phyloP scores from a whole-genome alignment of 2,113 vertebrate genomes.

The Dromas ardeola region DNA sequence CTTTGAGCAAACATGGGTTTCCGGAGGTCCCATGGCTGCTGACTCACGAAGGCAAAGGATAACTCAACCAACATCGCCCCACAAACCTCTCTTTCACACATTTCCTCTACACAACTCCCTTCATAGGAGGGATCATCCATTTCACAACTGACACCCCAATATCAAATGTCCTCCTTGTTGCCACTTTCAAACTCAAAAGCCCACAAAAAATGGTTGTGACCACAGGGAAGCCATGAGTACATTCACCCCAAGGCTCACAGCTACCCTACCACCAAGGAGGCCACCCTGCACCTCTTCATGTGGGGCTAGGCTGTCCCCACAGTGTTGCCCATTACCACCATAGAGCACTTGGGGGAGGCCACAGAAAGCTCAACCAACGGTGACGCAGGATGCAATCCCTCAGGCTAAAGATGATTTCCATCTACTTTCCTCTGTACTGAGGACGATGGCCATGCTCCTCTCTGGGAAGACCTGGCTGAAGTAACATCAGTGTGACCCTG shows the following conservation, averaged over 20 bases:
- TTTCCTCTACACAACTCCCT: neutral
- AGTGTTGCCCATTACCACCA: neutral
- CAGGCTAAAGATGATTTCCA: accelerated
- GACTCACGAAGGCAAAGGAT: neutral
- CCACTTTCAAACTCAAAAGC: neutral
- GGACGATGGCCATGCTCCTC: too few species aligned
- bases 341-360: neutral
- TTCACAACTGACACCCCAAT: neutral
- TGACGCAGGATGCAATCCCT: neutral
- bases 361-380: too few species aligned
- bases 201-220: neutral
- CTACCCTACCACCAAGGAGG: neutral
- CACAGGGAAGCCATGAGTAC: neutral
- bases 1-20: neutral
- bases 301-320: neutral
- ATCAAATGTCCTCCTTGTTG: neutral
- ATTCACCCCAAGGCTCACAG: too few species aligned
- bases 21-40: neutral
- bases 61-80: neutral
- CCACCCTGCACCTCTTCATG: neutral
- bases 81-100: neutral
- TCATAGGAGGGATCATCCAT: neutral
- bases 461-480: neutral
- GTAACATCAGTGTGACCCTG: neutral
- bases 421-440: accelerated